phyloP scores from a whole-genome alignment of 2,888 invertebrate genomes.

The Geophilus truncorum region DNA sequence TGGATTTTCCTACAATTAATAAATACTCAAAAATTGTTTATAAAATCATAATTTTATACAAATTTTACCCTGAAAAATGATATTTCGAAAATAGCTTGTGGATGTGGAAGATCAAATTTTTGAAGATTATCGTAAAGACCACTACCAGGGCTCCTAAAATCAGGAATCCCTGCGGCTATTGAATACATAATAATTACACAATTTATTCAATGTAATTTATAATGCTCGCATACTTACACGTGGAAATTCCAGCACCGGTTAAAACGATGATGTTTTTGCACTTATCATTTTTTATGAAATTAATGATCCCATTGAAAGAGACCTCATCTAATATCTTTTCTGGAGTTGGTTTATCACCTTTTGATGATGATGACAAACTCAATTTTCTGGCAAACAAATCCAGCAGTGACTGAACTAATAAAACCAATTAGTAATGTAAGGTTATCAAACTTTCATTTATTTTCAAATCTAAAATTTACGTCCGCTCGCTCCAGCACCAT shows the following conservation, averaged over 20 bases:
- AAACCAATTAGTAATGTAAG: not conserved
- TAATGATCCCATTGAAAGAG: conserved; percentile 68
- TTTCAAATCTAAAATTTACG: not conserved
- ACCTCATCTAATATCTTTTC: conserved; percentile 62
- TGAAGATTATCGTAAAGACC: conserved; percentile 87
- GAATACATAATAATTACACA: conserved; percentile 40
- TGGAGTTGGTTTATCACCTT: conserved; percentile 44
- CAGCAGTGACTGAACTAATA: conserved; percentile 58
- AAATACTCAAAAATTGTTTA: conserved; percentile 4
- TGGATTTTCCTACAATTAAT: conserved; percentile 63
- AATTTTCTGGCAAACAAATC: conserved; percentile 63
- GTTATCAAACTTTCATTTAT: not conserved
- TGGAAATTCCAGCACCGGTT: conserved; percentile 95
- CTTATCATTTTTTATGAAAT: conserved; percentile 68
- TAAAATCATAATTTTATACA: not conserved
- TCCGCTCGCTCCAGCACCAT: not conserved
- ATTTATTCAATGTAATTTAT: no score
- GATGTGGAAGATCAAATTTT: conserved; percentile 85
- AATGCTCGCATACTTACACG: no score
- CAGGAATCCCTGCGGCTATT: conserved; percentile 85
- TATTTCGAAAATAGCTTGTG: conserved; percentile 87
- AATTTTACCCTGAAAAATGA: conserved; percentile 64
- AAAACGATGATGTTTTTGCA: conserved; percentile 83
- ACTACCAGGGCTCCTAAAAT: conserved; percentile 86
- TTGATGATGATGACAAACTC: conserved; percentile 57